Evolutionary conservation across 2,888 invertebrate species (phyloP).

Genomic region (Trichopoda pennipes): DNA sequence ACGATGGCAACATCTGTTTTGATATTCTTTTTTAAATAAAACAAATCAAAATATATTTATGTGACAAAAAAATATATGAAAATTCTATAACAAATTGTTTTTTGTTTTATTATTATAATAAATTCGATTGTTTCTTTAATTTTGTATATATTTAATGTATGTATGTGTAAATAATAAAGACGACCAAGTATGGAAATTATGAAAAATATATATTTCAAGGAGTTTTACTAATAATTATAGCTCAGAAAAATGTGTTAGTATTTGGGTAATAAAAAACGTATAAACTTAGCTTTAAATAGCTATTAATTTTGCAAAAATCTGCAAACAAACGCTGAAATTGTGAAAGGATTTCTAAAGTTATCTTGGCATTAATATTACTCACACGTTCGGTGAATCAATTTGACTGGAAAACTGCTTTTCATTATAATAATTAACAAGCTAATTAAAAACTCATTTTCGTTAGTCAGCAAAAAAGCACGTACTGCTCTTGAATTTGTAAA

Average conservation of each 20-base stretch:
- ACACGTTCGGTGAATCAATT: neutral
- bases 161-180: conserved; percentile 67
- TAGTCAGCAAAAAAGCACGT: too few relatives aligned
- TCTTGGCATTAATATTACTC: neutral
- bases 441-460: too few relatives aligned
- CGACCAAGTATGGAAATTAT: conserved; percentile 66
- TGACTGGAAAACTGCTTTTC: too few relatives aligned
- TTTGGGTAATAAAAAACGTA: neutral
- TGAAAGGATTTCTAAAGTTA: neutral
- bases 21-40: conserved; percentile 37
- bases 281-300: too few relatives aligned
- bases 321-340: neutral
- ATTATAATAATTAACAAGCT: neutral
- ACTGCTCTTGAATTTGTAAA: too few relatives aligned
- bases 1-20: conserved; percentile 45
- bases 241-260: neutral
- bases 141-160: conserved; percentile 68
- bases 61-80: conserved; percentile 12
- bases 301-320: neutral
- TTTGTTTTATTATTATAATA: conserved; percentile 53
- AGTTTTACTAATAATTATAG: neutral
- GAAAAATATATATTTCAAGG: conserved; percentile 16
- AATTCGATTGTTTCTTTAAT: conserved; percentile 61
- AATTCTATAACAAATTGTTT: conserved; percentile 30
- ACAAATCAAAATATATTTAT: conserved; percentile 20